A percentile compares a stretch with the other conserved stretches of the same genome.
phyloP scores from a whole-genome alignment of 1,140 invertebrate species.

The Leptinotarsa defecta region DNA sequence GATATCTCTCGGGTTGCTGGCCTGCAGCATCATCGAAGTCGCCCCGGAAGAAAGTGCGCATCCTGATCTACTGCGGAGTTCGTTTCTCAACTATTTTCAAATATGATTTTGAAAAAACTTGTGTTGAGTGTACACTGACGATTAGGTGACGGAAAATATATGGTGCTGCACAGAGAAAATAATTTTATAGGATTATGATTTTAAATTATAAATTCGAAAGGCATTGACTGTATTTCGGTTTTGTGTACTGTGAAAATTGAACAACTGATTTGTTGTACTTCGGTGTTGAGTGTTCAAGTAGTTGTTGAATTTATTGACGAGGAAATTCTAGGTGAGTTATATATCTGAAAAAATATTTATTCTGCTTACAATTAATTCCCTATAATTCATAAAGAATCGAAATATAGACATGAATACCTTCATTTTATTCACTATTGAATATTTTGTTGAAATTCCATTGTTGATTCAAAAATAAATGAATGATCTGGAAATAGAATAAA shows the following conservation, averaged over 20 bases:
- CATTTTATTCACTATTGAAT: too few species aligned
- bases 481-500: too few species aligned
- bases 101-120: not conserved
- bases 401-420: too few species aligned
- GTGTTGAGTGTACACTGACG: not conserved
- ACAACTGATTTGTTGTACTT: not conserved
- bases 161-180: not conserved
- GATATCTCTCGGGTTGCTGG: conserved; percentile 34
- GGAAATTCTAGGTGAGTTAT: too few species aligned
- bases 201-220: not conserved
- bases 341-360: too few species aligned
- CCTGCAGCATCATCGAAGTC: conserved; percentile 14
- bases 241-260: not conserved
- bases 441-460: too few species aligned
- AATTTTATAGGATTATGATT: not conserved
- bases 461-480: too few species aligned
- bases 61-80: not conserved
- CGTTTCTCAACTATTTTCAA: not conserved
- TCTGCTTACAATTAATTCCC: too few species aligned
- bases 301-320: too few species aligned
- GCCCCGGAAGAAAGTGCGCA: conserved; percentile 2
- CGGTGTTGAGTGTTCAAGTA: too few species aligned
- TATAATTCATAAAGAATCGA: too few species aligned
- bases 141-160: not conserved
- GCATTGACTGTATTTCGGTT: not conserved